These are phyloP conservation scores for Anarsia innoxiella DNA, from an alignment of 2,888 invertebrate species.

Conservation along the genomic window DNA sequence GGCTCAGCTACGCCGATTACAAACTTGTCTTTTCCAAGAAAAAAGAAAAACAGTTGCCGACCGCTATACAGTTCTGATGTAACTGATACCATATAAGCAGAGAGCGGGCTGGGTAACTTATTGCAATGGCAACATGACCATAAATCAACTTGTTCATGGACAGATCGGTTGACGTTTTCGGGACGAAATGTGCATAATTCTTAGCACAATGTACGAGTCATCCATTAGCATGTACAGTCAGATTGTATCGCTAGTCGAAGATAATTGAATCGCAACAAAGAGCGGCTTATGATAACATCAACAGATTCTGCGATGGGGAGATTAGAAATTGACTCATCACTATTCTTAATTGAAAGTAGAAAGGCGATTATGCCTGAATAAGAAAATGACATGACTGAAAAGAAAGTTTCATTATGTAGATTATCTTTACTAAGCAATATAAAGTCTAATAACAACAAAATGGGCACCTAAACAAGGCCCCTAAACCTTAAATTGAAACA, in stretches of 20 bases:
- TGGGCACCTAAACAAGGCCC: too few species aligned
- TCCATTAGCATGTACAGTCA: conserved; percentile 15
- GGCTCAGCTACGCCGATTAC: conserved; percentile 30
- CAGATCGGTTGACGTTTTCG: conserved; percentile 29
- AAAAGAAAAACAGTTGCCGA: conserved; percentile 23
- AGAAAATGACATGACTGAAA: conserved; percentile 3
- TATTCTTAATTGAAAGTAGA: conserved; percentile 21
- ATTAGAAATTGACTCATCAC: conserved; percentile 12
- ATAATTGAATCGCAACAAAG: conserved; percentile 18
- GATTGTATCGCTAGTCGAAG: conserved; percentile 9
- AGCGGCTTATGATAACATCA: conserved; percentile 8
- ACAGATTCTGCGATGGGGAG: conserved; percentile 8
- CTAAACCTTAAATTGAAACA: neutral
- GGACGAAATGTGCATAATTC: conserved; percentile 32
- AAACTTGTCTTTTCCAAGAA: neutral
- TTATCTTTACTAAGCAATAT: too few species aligned
- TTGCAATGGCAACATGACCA: conserved; percentile 29
- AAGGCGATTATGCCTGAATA: conserved; percentile 14
- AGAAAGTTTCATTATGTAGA: too few species aligned
- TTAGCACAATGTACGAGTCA: conserved; percentile 26
- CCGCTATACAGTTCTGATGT: conserved; percentile 46
- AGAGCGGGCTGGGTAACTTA: conserved; percentile 38
- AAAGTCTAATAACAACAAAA: too few species aligned
- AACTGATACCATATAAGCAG: conserved; percentile 45
- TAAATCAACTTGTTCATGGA: conserved; percentile 32